Conservation (phyloP, 2,797 vertebrate species). For the Hemitrygon akajei region DNA sequence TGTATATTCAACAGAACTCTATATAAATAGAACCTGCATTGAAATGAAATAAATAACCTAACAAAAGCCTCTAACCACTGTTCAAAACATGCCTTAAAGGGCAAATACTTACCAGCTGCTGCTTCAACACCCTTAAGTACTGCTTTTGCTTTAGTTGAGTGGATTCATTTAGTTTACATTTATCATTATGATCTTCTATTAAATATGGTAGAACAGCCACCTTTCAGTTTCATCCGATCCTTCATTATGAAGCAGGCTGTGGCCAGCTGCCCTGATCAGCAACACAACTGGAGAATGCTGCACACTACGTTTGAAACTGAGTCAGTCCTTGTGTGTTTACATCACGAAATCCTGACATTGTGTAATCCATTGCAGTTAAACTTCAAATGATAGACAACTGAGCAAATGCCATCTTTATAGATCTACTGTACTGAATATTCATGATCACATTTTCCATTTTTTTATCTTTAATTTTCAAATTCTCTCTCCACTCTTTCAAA, state of each 20-base stretch:
- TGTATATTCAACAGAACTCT: background rate
- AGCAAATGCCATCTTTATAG: background rate
- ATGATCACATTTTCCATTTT: background rate
- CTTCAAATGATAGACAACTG: background rate
- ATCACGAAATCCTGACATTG: background rate
- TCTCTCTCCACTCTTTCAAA: background rate
- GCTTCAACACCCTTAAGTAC: slow-evolving; percentile 1
- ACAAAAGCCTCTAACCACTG: background rate
- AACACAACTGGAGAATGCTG: background rate
- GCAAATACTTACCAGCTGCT: background rate
- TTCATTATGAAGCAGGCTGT: background rate
- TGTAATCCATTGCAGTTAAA: slow-evolving; percentile 15
- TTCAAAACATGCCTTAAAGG: background rate
- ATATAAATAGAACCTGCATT: background rate
- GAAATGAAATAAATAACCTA: background rate
- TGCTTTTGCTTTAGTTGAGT: background rate
- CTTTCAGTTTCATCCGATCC: background rate
- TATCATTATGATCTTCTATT: background rate
- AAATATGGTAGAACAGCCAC: background rate
- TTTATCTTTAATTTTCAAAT: background rate
- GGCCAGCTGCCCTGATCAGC: background rate
- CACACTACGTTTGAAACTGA: background rate
- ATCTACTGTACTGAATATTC: background rate
- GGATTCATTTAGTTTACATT: slow-evolving; percentile 12
- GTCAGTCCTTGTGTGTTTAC: background rate